phyloP scores from a whole-genome alignment of 1,140 invertebrate species.

The Trialeurodes vaporariorum region DNA sequence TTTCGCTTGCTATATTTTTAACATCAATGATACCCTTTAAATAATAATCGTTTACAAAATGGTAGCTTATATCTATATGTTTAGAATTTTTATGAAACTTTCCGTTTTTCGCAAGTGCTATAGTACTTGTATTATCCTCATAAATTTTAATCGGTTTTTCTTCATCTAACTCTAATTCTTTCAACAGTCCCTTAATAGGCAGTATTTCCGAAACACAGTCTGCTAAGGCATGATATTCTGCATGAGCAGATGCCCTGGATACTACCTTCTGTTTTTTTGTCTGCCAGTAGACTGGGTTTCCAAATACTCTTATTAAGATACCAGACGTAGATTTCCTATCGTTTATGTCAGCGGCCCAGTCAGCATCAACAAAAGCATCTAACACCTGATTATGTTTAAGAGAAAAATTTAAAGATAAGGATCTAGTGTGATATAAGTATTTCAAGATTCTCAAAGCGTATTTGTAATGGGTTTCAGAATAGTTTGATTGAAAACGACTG shows the following conservation, averaged over 20 bases:
- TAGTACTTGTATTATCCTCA: too few relatives aligned
- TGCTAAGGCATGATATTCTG: conserved; percentile 25
- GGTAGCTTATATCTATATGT: too few relatives aligned
- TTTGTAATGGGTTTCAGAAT: background rate
- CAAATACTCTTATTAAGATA: conserved; percentile 27
- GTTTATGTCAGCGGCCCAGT: conserved; percentile 31
- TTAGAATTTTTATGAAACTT: too few relatives aligned
- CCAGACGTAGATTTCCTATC: conserved; percentile 34
- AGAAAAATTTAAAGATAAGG: background rate
- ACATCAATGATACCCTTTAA: too few relatives aligned
- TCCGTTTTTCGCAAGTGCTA: too few relatives aligned
- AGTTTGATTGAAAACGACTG: conserved; percentile 4
- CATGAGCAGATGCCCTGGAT: conserved; percentile 24
- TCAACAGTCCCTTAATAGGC: conserved; percentile 4
- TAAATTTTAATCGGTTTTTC: too few relatives aligned
- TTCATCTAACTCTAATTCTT: background rate
- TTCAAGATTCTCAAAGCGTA: conserved; percentile 6
- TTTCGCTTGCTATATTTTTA: too few relatives aligned
- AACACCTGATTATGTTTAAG: background rate
- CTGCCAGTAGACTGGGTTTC: conserved; percentile 25
- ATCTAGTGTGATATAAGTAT: conserved; percentile 7
- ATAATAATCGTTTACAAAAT: too few relatives aligned
- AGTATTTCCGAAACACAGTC: conserved; percentile 20
- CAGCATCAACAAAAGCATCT: conserved; percentile 30
- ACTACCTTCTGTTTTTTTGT: conserved; percentile 22